Conservation (phyloP, 2,797 vertebrate species). For the Acanthurus leucopareius region DNA sequence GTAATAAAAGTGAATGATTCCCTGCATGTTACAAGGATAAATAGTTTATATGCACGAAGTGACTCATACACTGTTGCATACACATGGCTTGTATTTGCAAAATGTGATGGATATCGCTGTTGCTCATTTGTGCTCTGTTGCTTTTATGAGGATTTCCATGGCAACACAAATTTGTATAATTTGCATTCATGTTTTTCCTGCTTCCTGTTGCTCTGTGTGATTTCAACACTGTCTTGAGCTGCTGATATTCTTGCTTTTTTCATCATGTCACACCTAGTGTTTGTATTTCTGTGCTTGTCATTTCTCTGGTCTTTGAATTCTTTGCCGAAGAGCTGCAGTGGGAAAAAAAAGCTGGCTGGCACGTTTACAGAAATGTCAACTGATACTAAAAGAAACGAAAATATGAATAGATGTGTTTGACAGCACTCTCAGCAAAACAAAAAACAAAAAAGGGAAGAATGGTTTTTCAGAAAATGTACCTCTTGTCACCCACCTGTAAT, state of each 20-base stretch:
- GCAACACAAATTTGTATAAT: not conserved
- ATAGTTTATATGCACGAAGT: not conserved
- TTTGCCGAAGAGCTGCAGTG: not conserved
- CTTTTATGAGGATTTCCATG: not conserved
- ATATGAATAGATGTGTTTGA: not conserved
- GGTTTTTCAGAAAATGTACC: no score
- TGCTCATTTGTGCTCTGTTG: slow-evolving; percentile 9
- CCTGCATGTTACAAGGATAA: not conserved
- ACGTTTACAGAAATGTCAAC: slow-evolving; percentile 9
- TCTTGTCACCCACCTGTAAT: slow-evolving; percentile 4
- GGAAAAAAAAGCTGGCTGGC: not conserved
- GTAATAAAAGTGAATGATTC: not conserved
- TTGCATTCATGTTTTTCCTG: not conserved
- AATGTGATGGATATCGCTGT: not conserved
- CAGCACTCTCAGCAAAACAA: not conserved
- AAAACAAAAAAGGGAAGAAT: not conserved
- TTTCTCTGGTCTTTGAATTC: not conserved
- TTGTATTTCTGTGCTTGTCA: not conserved
- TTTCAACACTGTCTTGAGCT: not conserved
- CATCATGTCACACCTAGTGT: not conserved
- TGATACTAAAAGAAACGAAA: not conserved
- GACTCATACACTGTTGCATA: not conserved
- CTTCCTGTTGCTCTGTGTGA: not conserved
- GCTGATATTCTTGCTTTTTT: slow-evolving; percentile 8
- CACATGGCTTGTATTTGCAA: not conserved